Conservation (phyloP, 2,888 invertebrate species). For the Syritta pipiens region DNA sequence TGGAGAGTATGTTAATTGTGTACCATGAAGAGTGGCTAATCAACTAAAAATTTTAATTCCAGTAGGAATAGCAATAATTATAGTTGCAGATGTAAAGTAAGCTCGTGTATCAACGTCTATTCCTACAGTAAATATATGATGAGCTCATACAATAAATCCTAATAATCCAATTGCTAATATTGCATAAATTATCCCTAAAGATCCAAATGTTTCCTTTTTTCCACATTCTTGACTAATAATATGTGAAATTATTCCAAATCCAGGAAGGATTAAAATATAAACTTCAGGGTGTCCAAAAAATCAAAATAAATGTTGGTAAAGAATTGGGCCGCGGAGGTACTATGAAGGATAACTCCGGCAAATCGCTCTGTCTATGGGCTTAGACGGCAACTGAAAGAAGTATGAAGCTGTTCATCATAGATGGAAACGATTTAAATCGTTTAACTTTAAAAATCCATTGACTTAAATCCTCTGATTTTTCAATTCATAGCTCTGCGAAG, state of each 20-base stretch:
- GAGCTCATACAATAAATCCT: constrained; percentile 92
- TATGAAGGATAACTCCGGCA: no score
- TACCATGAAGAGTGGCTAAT: constrained; percentile 85
- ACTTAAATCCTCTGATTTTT: no score
- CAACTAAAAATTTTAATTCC: constrained; percentile 92
- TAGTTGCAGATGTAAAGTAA: constrained; percentile 90
- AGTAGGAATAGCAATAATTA: constrained; percentile 92
- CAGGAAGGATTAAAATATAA: constrained; percentile 91
- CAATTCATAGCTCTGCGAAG: no score
- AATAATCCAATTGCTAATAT: constrained; percentile 89
- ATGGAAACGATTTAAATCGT: no score
- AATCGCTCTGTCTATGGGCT: no score
- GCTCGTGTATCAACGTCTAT: constrained; percentile 91
- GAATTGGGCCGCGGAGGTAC: constrained; percentile 89
- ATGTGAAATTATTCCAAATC: constrained; percentile 90
- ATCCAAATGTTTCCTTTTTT: constrained; percentile 87
- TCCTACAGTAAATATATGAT: constrained; percentile 92
- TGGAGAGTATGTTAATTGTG: constrained; percentile 82
- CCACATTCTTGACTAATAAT: constrained; percentile 87
- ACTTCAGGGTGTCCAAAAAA: constrained; percentile 94
- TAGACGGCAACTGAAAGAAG: no score
- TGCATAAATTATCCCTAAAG: constrained; percentile 90
- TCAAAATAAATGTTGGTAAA: constrained; percentile 92
- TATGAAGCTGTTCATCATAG: no score
- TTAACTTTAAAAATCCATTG: no score